Evolutionary conservation across 2,888 invertebrate species (phyloP).

Genomic region (Leptinotarsa peninsularis): DNA sequence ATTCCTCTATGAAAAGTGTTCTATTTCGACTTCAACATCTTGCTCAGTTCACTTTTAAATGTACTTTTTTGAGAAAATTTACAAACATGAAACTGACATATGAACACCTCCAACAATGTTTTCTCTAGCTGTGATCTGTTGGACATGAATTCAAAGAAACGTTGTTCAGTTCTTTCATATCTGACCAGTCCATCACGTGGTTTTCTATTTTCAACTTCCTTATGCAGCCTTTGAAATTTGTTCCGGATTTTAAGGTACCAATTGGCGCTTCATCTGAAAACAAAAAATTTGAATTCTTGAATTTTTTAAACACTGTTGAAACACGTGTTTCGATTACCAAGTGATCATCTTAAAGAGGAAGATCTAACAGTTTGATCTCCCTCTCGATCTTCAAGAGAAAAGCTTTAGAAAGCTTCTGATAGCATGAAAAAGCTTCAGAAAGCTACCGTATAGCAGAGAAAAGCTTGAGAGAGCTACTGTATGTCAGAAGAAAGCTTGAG

Average conservation of each 20-base stretch:
- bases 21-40: neutral
- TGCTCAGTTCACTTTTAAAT: neutral
- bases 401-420: too few species aligned
- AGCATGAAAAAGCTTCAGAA: too few species aligned
- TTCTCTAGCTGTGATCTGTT: conserved; percentile 27
- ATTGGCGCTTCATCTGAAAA: conserved; percentile 78
- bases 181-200: conserved; percentile 82
- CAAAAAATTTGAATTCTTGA: too few species aligned
- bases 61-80: neutral
- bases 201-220: conserved; percentile 84
- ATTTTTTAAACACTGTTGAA: too few species aligned
- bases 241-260: conserved; percentile 76
- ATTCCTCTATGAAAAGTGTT: neutral
- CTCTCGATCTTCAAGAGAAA: too few species aligned
- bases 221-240: conserved; percentile 94
- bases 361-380: too few species aligned
- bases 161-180: conserved; percentile 84
- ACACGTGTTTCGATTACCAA: too few species aligned
- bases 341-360: too few species aligned
- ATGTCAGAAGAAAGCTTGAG: too few species aligned
- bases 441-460: too few species aligned
- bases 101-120: neutral
- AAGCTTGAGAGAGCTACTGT: too few species aligned
- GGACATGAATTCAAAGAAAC: conserved; percentile 90
- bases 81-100: neutral